Conservation (phyloP, 2,888 invertebrate genomes). For the Latrodectus hesperus region DNA sequence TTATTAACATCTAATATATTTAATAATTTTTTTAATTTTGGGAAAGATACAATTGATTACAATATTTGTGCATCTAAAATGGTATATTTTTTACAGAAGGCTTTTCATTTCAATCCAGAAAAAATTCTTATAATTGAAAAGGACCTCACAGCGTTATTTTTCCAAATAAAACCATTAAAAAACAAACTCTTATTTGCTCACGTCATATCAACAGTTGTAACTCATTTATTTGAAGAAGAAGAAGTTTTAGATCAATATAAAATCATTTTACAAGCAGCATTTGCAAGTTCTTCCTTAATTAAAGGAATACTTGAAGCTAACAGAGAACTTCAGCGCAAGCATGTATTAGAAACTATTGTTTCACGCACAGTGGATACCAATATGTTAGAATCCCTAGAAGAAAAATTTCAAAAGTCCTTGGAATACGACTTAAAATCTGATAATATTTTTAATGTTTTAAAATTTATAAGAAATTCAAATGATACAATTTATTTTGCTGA, state of each 20-base stretch:
- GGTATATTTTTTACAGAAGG: background rate
- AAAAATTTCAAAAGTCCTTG: slow-evolving; percentile 17
- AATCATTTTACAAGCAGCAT: slow-evolving; percentile 26
- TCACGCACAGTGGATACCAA: background rate
- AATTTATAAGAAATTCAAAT: slow-evolving; percentile 8
- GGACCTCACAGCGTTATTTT: slow-evolving; percentile 3
- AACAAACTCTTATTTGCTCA: slow-evolving; percentile 3
- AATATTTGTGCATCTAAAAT: slow-evolving; percentile 19
- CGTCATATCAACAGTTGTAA: slow-evolving; percentile 12
- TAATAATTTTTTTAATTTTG: slow-evolving; percentile 11
- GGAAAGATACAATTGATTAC: slow-evolving; percentile 2
- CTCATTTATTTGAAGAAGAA: slow-evolving; percentile 5
- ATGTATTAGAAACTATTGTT: background rate
- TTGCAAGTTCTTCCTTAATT: slow-evolving; percentile 4
- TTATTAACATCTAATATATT: slow-evolving; percentile 28
- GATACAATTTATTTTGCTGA: slow-evolving; percentile 18
- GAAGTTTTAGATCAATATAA: slow-evolving; percentile 3
- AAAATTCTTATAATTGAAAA: background rate
- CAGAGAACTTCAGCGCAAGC: background rate
- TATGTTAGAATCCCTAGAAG: background rate
- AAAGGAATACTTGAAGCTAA: slow-evolving; percentile 1
- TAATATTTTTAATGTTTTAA: slow-evolving; percentile 33
- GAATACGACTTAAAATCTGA: slow-evolving; percentile 23
- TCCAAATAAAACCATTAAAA: slow-evolving; percentile 4
- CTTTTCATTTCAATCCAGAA: background rate